Evolutionary conservation across 1,140 invertebrate genomes (phyloP).

Genomic region (Ephestia elutella): DNA sequence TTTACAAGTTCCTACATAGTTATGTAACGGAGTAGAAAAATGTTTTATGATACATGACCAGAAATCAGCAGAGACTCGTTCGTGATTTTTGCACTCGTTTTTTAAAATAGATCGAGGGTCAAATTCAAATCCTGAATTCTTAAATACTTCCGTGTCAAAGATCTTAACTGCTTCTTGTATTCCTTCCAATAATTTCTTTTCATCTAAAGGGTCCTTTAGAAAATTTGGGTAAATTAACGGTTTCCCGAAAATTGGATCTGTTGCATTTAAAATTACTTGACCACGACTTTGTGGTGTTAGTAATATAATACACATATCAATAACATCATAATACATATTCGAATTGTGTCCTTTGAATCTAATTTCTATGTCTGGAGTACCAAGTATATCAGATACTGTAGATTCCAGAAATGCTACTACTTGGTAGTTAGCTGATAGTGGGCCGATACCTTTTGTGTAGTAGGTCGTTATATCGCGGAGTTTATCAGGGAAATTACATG

Average conservation of each 20-base stretch:
- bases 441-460: slow-evolving; percentile 73
- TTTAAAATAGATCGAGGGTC: slow-evolving; percentile 61
- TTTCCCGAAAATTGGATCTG: slow-evolving; percentile 80
- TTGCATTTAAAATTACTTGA: slow-evolving; percentile 78
- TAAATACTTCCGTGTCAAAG: slow-evolving; percentile 73
- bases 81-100: slow-evolving; percentile 72
- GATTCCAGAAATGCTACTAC: slow-evolving; percentile 78
- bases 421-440: slow-evolving; percentile 75
- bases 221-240: slow-evolving; percentile 89
- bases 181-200: slow-evolving; percentile 82
- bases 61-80: slow-evolving; percentile 79
- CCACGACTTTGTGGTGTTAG: slow-evolving; percentile 84
- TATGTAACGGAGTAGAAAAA: slow-evolving; percentile 79
- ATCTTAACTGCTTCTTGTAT: slow-evolving; percentile 72
- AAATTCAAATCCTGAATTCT: slow-evolving; percentile 61
- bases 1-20: slow-evolving; percentile 83
- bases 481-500: slow-evolving; percentile 66
- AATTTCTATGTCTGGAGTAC: slow-evolving; percentile 75
- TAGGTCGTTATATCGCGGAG: slow-evolving; percentile 72
- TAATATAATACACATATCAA: slow-evolving; percentile 78
- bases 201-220: slow-evolving; percentile 83
- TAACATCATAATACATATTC: slow-evolving; percentile 76
- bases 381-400: slow-evolving; percentile 74
- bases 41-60: slow-evolving; percentile 84
- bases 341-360: slow-evolving; percentile 75